Base-by-base conservation (phyloP, 1,140 invertebrate species). In the Hesperophylax magnus region DNA sequence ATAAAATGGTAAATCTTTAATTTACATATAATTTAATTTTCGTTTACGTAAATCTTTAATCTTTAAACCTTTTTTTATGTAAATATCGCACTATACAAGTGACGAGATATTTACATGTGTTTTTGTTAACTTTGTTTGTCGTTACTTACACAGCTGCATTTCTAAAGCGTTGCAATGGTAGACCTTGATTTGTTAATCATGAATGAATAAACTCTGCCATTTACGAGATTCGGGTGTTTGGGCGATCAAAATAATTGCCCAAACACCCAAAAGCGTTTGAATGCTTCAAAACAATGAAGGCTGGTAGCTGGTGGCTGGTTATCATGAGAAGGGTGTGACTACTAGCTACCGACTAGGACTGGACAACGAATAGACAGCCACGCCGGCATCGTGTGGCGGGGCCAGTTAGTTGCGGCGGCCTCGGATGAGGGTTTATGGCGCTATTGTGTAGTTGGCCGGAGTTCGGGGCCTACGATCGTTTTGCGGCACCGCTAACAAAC, bases 341-440 rank as follows among this genome's bases (percentile, higher is more conserved):
- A 17, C 54, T 20, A 3, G 17, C 56, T 58, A 18, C 20, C 56
- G 56, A 58, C 56, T 58, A 58, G 39, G 11, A 47, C 20, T 18
- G 56, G 56, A 58, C 20, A n/a, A n/a, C 20, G n/a, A n/a, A 22
- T 27, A 61, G 60, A 61, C 20, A 24, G 14, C 63, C 24, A 17
- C 34, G 39, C 39, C 39, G 39, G 61, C 24, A 17, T 22, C 61
- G 61, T 52, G 39, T 17, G 69, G 34, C 69, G 9, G 47, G 20
- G 52, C 69, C 47, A 72, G 69, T 22, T 53, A 54, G 69, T 22
- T 53, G 47, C 69, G 69, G 34, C 67, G 67, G n/a, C 65, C 58
- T 63, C 54, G 39, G 56, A 75, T 65, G 67, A 74, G 67, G 78
- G 67, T 80, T 80, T 80, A 74, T 60, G 78, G 60, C 31, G 69